These are phyloP conservation scores for Steromphala cineraria DNA, from an alignment of 2,888 invertebrate genomes.

Conservation along the genomic window DNA sequence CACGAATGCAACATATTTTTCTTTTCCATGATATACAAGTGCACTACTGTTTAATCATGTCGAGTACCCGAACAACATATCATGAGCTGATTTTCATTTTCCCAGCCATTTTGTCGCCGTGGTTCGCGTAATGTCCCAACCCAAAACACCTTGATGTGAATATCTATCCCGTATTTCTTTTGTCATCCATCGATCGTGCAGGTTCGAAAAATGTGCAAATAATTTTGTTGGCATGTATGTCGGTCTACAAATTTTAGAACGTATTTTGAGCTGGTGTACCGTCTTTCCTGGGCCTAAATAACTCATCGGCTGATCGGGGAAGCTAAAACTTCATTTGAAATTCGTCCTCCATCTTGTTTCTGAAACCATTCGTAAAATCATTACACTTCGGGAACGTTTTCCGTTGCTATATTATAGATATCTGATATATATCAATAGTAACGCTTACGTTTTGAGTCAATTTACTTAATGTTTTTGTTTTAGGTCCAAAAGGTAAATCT, in stretches of 20 bases:
- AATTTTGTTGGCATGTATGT: too few relatives aligned
- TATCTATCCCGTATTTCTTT: not conserved
- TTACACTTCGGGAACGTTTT: not conserved
- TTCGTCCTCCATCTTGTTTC: slow-evolving; percentile 15
- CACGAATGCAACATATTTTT: not conserved
- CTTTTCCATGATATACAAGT: not conserved
- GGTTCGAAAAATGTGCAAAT: not conserved
- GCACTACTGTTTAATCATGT: not conserved
- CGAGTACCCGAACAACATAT: not conserved
- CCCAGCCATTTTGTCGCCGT: not conserved
- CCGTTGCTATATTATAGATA: too few relatives aligned
- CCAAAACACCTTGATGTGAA: slow-evolving; percentile 1
- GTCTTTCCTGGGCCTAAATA: too few relatives aligned
- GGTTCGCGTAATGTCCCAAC: not conserved
- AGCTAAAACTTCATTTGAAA: slow-evolving; percentile 13
- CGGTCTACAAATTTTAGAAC: too few relatives aligned
- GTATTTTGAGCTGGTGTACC: too few relatives aligned
- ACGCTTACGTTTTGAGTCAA: too few relatives aligned
- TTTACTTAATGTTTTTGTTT: too few relatives aligned
- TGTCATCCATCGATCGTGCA: not conserved
- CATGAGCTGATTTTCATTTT: not conserved
- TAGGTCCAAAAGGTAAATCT: too few relatives aligned
- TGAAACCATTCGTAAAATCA: slow-evolving; percentile 21
- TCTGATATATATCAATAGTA: too few relatives aligned
- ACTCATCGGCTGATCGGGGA: not conserved